Conservation (phyloP, 1,140 invertebrate species). For the Popillia japonica region DNA sequence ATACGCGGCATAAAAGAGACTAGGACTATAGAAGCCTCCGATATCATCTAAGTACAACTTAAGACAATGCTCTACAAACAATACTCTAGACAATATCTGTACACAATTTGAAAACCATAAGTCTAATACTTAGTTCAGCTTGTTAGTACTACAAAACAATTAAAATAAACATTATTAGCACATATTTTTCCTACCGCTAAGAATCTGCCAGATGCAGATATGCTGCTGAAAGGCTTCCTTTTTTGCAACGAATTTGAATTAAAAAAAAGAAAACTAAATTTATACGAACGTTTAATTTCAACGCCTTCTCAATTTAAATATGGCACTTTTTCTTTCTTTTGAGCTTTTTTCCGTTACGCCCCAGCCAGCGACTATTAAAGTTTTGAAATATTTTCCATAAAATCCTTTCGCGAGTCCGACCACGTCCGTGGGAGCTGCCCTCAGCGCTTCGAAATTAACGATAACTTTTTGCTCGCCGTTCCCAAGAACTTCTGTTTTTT, state of each 20-base stretch:
- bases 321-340: neutral
- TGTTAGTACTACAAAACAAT: too few relatives aligned
- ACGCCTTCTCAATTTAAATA: neutral
- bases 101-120: too few relatives aligned
- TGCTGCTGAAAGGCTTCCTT: neutral
- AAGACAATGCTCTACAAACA: too few relatives aligned
- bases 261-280: neutral
- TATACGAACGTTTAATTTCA: neutral
- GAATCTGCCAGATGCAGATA: neutral
- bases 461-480: conserved; percentile 8
- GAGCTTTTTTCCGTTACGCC: neutral
- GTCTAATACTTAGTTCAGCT: too few relatives aligned
- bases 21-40: too few relatives aligned
- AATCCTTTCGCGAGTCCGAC: neutral
- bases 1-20: too few relatives aligned
- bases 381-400: conserved; percentile 19
- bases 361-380: neutral
- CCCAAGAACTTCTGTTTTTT: conserved; percentile 1
- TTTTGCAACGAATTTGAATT: neutral
- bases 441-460: conserved; percentile 13
- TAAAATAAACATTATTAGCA: too few relatives aligned
- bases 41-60: too few relatives aligned
- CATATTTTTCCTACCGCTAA: too few relatives aligned
- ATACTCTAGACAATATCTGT: too few relatives aligned
- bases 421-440: neutral